Evolutionary conservation across 2,797 vertebrate genomes (phyloP).

Genomic region (Geotrypetes seraphini): DNA sequence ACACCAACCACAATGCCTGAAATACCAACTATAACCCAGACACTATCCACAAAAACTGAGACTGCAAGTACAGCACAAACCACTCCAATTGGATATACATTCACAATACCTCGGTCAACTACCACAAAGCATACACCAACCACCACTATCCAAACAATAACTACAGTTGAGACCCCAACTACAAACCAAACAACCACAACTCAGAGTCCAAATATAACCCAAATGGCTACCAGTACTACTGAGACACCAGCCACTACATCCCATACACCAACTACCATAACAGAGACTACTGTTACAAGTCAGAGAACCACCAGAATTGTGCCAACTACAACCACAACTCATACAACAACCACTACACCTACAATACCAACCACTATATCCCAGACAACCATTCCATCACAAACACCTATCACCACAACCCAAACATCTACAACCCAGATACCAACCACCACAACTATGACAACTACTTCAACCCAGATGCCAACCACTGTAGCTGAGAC

Average conservation of each 20-base stretch:
- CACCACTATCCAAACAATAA: too few relatives aligned
- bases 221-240: slow-evolving; percentile 14
- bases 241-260: too few relatives aligned
- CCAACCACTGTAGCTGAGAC: too few relatives aligned
- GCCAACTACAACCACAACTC: background rate
- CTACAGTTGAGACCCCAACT: too few relatives aligned
- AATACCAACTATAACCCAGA: background rate
- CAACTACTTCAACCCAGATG: too few relatives aligned
- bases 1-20: background rate
- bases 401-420: fast-evolving
- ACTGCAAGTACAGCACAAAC: background rate
- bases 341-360: background rate
- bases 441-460: fast-evolving
- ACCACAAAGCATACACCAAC: too few relatives aligned
- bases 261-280: too few relatives aligned
- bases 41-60: background rate
- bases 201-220: too few relatives aligned
- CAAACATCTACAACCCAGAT: background rate
- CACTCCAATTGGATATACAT: too few relatives aligned
- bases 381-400: background rate
- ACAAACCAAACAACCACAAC: too few relatives aligned
- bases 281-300: slow-evolving; percentile 1
- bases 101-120: too few relatives aligned
- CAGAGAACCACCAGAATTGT: background rate
- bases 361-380: background rate